These are phyloP conservation scores for Centropus bengalensis DNA, from an alignment of 2,113 vertebrate genomes.

Conservation along the genomic window DNA sequence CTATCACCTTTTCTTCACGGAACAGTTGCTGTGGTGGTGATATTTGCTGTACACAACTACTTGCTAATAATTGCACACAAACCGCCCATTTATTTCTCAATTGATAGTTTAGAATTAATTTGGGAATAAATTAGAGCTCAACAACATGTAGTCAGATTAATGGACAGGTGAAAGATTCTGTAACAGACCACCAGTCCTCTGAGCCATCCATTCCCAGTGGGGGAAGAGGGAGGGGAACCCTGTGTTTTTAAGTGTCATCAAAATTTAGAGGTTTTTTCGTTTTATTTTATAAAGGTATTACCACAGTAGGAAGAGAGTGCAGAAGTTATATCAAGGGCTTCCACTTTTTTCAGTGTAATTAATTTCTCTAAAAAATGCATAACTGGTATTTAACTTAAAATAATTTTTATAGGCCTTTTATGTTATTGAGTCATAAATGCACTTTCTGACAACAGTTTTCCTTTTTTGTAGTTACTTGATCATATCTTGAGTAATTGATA, in stretches of 20 bases:
- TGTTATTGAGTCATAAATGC: slow-evolving; percentile 35
- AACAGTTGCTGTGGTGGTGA: slow-evolving; percentile 35
- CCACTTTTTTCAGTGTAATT: slow-evolving; percentile 41
- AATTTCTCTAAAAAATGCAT: slow-evolving; percentile 58
- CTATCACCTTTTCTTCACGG: not conserved
- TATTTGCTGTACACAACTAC: slow-evolving; percentile 18
- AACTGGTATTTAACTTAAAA: slow-evolving; percentile 63
- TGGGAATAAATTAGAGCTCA: not conserved
- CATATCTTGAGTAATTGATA: not conserved
- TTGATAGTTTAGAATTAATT: not conserved
- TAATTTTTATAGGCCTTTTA: slow-evolving; percentile 31
- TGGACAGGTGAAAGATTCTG: slow-evolving; percentile 66
- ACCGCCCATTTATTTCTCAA: slow-evolving; percentile 58
- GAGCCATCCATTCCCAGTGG: slow-evolving; percentile 55
- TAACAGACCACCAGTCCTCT: slow-evolving; percentile 52
- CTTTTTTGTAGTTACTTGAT: slow-evolving; percentile 25
- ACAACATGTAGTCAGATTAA: slow-evolving; percentile 34
- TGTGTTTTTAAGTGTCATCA: slow-evolving; percentile 11
- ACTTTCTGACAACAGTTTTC: slow-evolving; percentile 3
- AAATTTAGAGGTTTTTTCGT: not conserved
- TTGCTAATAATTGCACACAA: slow-evolving; percentile 6
- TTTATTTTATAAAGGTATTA: not conserved
- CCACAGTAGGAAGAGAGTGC: slow-evolving; percentile 14
- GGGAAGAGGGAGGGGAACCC: not conserved
- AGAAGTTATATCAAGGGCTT: slow-evolving; percentile 32